phyloP scores from a whole-genome alignment of 1,140 invertebrate species.

The Microvelia longipes region DNA sequence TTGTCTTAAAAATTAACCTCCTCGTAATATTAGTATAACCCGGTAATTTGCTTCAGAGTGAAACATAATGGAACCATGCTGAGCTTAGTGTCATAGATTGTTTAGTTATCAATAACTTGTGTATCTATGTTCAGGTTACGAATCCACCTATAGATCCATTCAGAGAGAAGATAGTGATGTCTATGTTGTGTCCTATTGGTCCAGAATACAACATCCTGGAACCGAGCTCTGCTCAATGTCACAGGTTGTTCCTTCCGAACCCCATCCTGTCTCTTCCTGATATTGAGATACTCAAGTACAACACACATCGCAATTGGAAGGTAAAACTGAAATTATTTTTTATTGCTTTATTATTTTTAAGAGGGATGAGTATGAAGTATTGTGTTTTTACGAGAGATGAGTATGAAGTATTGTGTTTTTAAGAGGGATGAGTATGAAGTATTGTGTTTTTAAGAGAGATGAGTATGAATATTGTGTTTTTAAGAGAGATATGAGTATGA shows the following conservation, averaged over 20 bases:
- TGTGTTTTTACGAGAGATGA: not conserved
- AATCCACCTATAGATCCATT: constrained; percentile 99
- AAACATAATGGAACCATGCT: too few relatives aligned
- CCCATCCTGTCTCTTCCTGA: constrained; percentile 87
- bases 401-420: too few relatives aligned
- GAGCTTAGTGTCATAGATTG: too few relatives aligned
- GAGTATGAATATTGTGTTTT: too few relatives aligned
- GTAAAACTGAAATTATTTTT: constrained; percentile 25
- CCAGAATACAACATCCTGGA: constrained; percentile 90
- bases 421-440: too few relatives aligned
- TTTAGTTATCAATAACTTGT: too few relatives aligned
- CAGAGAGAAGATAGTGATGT: constrained; percentile 98
- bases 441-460: too few relatives aligned
- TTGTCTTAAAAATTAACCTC: too few relatives aligned
- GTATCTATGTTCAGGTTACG: constrained; percentile 49
- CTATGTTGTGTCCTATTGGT: constrained; percentile 74
- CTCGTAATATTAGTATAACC: too few relatives aligned
- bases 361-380: not conserved
- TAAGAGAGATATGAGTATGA: too few relatives aligned
- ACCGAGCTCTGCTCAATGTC: constrained; percentile 75
- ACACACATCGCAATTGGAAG: constrained; percentile 78
- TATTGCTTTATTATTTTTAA: not conserved
- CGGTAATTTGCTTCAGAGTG: too few relatives aligned
- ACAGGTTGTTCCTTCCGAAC: constrained; percentile 81
- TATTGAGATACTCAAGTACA: constrained; percentile 71